These are phyloP conservation scores for Trematomus loennbergii DNA, from an alignment of 2,113 vertebrate genomes.

Conservation along the genomic window DNA sequence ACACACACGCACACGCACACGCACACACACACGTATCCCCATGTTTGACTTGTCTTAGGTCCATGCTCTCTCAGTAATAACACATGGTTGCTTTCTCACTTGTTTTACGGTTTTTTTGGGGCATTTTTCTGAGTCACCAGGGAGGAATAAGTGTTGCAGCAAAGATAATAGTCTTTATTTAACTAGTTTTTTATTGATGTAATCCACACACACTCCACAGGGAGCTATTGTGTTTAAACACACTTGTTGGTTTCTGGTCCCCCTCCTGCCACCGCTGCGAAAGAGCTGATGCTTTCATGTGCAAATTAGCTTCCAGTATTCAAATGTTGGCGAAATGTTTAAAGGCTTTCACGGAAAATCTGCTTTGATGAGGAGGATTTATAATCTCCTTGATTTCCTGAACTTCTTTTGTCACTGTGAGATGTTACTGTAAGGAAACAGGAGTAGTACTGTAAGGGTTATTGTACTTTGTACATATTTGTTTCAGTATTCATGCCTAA, in stretches of 20 bases:
- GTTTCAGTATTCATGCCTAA: too few relatives aligned
- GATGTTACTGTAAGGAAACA: too few relatives aligned
- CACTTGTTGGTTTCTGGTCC: constrained; percentile 40
- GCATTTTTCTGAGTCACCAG: constrained; percentile 31
- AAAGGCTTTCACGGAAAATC: background rate
- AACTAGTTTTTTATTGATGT: constrained; percentile 50
- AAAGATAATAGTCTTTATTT: constrained; percentile 36
- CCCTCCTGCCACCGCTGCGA: background rate
- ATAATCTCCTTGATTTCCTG: background rate
- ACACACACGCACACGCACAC: constrained; percentile 7
- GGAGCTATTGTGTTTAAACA: constrained; percentile 38
- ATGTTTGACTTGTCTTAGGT: background rate
- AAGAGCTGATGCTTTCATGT: constrained; percentile 28
- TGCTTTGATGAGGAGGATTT: background rate
- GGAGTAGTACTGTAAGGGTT: too few relatives aligned
- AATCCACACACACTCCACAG: constrained; percentile 31
- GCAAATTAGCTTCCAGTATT: constrained; percentile 20
- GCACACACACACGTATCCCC: background rate
- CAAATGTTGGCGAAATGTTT: constrained; percentile 9
- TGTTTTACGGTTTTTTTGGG: background rate
- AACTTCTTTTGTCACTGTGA: too few relatives aligned
- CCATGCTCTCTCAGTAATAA: background rate
- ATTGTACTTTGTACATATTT: too few relatives aligned
- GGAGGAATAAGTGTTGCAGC: constrained; percentile 39
- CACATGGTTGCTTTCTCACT: background rate